Conservation (phyloP, 2,797 vertebrate genomes). For the Melopsittacus undulatus region DNA sequence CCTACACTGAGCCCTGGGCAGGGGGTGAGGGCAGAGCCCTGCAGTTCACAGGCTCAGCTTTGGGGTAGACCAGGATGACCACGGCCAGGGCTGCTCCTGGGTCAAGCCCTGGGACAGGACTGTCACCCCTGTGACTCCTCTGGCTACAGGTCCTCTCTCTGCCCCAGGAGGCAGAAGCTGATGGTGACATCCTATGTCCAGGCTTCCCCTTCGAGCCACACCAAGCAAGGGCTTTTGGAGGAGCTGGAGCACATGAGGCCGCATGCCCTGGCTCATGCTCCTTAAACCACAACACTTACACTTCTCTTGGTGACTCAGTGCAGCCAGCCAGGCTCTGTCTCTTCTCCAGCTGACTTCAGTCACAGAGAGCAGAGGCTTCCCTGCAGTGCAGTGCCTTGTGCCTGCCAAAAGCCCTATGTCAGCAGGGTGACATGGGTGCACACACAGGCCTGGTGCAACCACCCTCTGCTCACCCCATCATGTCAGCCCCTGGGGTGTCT, state of each 20-base stretch:
- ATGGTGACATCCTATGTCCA: too few relatives aligned
- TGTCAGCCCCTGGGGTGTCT: too few relatives aligned
- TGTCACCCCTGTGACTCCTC: not conserved
- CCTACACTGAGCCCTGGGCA: not conserved
- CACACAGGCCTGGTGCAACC: too few relatives aligned
- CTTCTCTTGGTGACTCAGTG: not conserved
- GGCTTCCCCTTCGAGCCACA: not conserved
- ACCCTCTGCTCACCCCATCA: fast-evolving
- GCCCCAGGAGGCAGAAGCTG: not conserved
- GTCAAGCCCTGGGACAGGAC: not conserved
- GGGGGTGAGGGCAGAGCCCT: not conserved
- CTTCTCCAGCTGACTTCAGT: not conserved
- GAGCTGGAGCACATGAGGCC: not conserved
- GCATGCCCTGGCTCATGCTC: not conserved
- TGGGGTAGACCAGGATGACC: too few relatives aligned
- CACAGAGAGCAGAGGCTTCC: not conserved
- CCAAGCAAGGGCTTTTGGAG: not conserved
- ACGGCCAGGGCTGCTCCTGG: not conserved
- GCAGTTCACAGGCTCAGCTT: fast-evolving
- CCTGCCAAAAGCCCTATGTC: not conserved
- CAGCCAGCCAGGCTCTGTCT: not conserved
- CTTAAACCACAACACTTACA: not conserved
- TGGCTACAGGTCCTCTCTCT: not conserved
- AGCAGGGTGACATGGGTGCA: not conserved
- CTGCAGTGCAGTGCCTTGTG: not conserved